Conservation (phyloP, 1,140 invertebrate genomes). For the Globodera ellingtonae region DNA sequence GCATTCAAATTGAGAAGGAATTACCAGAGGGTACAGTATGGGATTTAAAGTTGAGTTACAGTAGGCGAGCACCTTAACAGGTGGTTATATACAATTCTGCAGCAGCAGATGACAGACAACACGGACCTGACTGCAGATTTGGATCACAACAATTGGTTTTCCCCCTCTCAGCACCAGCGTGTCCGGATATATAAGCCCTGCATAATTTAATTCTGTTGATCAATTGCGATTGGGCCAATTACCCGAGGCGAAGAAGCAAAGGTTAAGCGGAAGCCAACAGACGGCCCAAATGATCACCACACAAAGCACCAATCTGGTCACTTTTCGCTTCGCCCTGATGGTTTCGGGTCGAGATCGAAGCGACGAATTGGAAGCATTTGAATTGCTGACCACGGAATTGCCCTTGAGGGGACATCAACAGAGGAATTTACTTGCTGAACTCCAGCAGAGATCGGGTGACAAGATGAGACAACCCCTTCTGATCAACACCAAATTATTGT, state of each 20-base stretch:
- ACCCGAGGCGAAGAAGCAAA: slow-evolving; percentile 67
- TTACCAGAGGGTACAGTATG: slow-evolving; percentile 79
- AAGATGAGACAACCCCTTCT: background rate
- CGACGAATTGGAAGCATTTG: slow-evolving; percentile 55
- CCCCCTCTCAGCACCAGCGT: slow-evolving; percentile 59
- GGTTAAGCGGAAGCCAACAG: slow-evolving; percentile 91
- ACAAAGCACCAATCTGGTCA: slow-evolving; percentile 87
- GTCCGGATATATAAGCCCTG: slow-evolving; percentile 60
- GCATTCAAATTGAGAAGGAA: background rate
- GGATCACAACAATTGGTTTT: slow-evolving; percentile 58
- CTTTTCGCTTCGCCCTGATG: slow-evolving; percentile 81
- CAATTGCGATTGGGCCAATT: background rate
- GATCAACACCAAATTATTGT: no score
- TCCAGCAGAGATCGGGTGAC: background rate
- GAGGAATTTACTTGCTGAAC: background rate
- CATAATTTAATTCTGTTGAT: slow-evolving; percentile 26
- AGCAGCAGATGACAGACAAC: no score
- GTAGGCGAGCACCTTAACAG: slow-evolving; percentile 84
- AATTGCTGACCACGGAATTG: slow-evolving; percentile 3
- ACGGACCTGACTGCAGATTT: slow-evolving; percentile 59
- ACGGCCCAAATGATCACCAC: slow-evolving; percentile 91
- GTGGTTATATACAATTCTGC: no score
- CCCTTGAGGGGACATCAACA: background rate
- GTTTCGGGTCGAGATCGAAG: slow-evolving; percentile 76
- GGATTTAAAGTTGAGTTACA: slow-evolving; percentile 93